phyloP scores from a whole-genome alignment of 2,113 vertebrate species.

The Hippocampus comes region DNA sequence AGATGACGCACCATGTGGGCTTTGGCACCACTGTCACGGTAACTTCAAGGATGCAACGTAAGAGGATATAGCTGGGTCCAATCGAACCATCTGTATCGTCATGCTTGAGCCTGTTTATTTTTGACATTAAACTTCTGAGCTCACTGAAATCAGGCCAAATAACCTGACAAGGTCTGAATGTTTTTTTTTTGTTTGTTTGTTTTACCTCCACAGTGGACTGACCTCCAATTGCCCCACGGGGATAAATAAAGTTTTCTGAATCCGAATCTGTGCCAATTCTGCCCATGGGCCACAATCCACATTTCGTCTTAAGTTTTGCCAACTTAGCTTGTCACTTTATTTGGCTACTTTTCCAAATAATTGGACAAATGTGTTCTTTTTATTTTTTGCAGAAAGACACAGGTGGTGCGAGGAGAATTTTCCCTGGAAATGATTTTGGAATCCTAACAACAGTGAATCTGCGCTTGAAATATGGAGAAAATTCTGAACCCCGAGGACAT shows the following conservation, averaged over 20 bases:
- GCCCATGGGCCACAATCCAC: not conserved
- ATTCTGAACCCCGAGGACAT: too few species aligned
- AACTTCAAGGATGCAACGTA: slow-evolving; percentile 61
- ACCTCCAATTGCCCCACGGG: too few species aligned
- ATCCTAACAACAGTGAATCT: too few species aligned
- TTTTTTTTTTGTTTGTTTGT: not conserved
- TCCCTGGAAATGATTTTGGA: too few species aligned
- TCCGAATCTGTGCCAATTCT: not conserved
- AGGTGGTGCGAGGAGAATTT: too few species aligned
- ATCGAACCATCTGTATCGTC: slow-evolving; percentile 51
- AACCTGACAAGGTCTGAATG: slow-evolving; percentile 7
- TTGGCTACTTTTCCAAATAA: too few species aligned
- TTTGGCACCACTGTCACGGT: slow-evolving; percentile 48
- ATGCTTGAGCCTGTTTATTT: slow-evolving; percentile 32
- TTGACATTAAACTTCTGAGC: slow-evolving; percentile 39
- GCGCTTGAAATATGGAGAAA: too few species aligned
- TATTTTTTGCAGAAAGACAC: too few species aligned
- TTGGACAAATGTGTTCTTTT: too few species aligned
- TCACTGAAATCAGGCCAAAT: slow-evolving; percentile 38
- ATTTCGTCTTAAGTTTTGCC: too few species aligned
- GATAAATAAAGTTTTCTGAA: too few species aligned
- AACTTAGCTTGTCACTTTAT: too few species aligned
- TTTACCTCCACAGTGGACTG: not conserved
- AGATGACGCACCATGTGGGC: slow-evolving; percentile 40
- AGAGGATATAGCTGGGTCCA: slow-evolving; percentile 50